Evolutionary conservation across 2,888 invertebrate species (phyloP).

Genomic region (Allolobophora icterica): DNA sequence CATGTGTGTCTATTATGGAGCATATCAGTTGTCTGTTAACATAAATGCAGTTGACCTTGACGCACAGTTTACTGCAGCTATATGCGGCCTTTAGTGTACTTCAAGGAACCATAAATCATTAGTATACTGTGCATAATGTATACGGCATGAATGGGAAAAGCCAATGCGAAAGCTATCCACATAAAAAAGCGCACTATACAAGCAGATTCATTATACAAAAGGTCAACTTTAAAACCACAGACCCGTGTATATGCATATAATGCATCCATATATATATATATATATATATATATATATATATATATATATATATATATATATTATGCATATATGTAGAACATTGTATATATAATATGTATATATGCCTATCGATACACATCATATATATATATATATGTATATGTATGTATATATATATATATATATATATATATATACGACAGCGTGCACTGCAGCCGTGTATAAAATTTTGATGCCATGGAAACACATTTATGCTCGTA

Average conservation of each 20-base stretch:
- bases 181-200: background rate
- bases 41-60: no score
- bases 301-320: background rate
- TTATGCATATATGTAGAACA: background rate
- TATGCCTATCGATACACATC: background rate
- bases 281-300: background rate
- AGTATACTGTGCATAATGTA: background rate
- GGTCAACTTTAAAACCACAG: background rate
- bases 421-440: background rate
- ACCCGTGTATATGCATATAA: no score
- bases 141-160: background rate
- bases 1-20: background rate
- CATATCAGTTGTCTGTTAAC: background rate
- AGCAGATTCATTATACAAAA: background rate
- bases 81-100: background rate
- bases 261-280: background rate
- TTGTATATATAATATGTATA: no score
- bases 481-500: no score
- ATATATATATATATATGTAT: no score
- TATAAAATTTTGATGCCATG: background rate
- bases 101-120: background rate
- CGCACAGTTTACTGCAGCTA: background rate
- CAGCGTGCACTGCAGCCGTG: background rate
- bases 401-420: no score
- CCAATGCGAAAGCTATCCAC: slow-evolving; percentile 3